Evolutionary conservation across 92 coral and sea anemone genomes (phyloP).

Genomic region (Zoanthus solanderi): DNA sequence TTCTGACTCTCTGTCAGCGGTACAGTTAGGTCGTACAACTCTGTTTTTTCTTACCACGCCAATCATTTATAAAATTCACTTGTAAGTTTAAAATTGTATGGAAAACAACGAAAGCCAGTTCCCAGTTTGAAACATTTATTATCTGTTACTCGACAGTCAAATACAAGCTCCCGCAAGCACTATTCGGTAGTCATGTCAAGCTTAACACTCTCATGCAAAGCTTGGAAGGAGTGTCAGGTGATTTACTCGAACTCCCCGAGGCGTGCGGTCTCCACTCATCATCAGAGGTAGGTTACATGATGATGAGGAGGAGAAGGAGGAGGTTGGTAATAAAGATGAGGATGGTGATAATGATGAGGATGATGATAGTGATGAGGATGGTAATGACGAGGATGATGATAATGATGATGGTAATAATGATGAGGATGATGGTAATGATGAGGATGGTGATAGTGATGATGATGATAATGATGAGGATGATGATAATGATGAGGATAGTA

Average conservation of each 20-base stretch:
- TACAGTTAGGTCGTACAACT: no score
- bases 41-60: no score
- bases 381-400: background rate
- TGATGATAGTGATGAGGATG: background rate
- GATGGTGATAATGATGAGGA: background rate
- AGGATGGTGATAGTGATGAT: no score
- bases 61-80: no score
- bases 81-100: no score
- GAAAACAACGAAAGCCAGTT: no score
- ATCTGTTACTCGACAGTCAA: slow-evolving; percentile 70
- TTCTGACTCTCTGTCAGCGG: no score
- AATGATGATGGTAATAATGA: background rate
- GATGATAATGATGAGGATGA: no score
- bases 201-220: slow-evolving; percentile 79
- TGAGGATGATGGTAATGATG: no score
- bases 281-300: slow-evolving; percentile 77
- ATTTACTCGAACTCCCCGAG: slow-evolving; percentile 91
- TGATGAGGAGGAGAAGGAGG: background rate
- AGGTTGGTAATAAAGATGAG: no score
- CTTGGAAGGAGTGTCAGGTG: slow-evolving; percentile 84
- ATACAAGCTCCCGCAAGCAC: slow-evolving; percentile 91
- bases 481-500: no score
- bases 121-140: background rate
- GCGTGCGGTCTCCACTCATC: slow-evolving; percentile 96
- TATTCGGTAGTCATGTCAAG: slow-evolving; percentile 85